phyloP scores from a whole-genome alignment of 2,888 invertebrate species.

The Amphipyra tragopoginis region DNA sequence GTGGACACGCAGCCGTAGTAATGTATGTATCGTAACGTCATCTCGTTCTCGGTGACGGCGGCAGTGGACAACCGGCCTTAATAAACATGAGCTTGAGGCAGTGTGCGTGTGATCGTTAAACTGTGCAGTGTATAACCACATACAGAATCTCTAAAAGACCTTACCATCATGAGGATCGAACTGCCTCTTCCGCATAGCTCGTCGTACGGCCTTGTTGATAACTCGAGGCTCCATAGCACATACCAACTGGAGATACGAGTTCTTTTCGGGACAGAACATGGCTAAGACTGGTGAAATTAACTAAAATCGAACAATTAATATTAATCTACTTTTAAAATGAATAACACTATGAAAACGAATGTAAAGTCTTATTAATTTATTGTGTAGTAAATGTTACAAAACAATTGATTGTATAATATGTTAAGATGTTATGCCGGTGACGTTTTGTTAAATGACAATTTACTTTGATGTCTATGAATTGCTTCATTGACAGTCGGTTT shows the following conservation, averaged over 20 bases:
- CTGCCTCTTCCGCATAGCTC: conserved; percentile 71
- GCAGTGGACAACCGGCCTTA: no score
- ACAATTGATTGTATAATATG: background rate
- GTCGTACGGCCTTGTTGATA: conserved; percentile 81
- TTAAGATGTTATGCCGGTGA: background rate
- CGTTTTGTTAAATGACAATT: background rate
- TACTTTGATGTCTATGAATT: conserved; percentile 13
- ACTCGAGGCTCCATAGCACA: conserved; percentile 79
- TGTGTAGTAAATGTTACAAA: conserved; percentile 8
- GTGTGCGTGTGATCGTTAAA: no score
- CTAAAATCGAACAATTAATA: conserved; percentile 26
- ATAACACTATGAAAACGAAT: conserved; percentile 7
- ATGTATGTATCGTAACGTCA: no score
- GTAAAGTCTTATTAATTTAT: background rate
- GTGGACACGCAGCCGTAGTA: no score
- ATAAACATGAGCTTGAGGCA: no score
- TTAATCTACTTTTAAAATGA: conserved; percentile 1
- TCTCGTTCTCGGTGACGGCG: no score
- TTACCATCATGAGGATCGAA: conserved; percentile 76
- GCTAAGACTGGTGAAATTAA: background rate
- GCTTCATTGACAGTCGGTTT: background rate
- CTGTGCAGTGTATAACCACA: no score
- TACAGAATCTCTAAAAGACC: background rate
- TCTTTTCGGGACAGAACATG: conserved; percentile 83
- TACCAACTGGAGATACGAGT: conserved; percentile 82